Evolutionary conservation across 2,888 invertebrate genomes (phyloP).

Genomic region (Margaritifera margaritifera): DNA sequence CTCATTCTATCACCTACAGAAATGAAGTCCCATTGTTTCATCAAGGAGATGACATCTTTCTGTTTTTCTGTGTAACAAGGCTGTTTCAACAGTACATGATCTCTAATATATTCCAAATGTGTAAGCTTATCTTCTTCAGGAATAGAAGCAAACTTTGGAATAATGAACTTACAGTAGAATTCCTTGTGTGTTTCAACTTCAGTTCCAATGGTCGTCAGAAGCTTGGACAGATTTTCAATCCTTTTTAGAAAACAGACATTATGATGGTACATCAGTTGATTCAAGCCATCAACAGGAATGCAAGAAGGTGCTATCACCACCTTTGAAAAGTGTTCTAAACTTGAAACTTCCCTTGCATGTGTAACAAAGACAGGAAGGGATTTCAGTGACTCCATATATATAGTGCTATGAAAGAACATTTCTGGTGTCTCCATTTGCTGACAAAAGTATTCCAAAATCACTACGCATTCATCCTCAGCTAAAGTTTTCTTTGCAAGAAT

Average conservation of each 20-base stretch:
- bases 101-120: constrained; percentile 19
- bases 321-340: background rate
- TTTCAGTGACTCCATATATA: background rate
- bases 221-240: too few relatives aligned
- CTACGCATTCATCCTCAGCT: too few relatives aligned
- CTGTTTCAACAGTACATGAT: too few relatives aligned
- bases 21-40: too few relatives aligned
- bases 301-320: background rate
- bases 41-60: too few relatives aligned
- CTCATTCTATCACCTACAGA: too few relatives aligned
- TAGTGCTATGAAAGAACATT: too few relatives aligned
- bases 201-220: background rate
- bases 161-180: constrained; percentile 25
- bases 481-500: too few relatives aligned
- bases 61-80: too few relatives aligned
- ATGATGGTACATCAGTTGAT: background rate
- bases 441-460: too few relatives aligned
- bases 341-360: background rate
- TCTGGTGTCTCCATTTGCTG: too few relatives aligned
- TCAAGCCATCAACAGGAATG: constrained; percentile 5
- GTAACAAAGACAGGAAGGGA: background rate
- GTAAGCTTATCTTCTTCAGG: constrained; percentile 1
- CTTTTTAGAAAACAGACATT: too few relatives aligned
- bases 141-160: constrained; percentile 17
- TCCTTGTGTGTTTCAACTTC: background rate